phyloP scores from a whole-genome alignment of 2,113 vertebrate species.

The Pycnonotus jocosus region DNA sequence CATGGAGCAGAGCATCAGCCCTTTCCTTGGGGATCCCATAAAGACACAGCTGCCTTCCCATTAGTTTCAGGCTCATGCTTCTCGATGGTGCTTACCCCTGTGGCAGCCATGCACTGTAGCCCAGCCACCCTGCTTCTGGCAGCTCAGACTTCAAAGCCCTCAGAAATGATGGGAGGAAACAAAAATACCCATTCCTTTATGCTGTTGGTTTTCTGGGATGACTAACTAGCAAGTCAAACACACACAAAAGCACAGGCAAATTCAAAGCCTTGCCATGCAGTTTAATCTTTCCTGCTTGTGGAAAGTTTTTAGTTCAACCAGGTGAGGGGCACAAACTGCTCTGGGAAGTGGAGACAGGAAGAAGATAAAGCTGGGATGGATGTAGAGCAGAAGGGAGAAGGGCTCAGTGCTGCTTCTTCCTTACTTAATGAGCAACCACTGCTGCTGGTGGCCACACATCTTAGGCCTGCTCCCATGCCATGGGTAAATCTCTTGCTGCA shows the following conservation, averaged over 20 bases:
- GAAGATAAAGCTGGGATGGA: neutral
- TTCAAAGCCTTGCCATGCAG: neutral
- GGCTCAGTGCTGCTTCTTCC: neutral
- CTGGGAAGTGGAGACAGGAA: neutral
- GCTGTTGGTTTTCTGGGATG: neutral
- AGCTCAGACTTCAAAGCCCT: neutral
- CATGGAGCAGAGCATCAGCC: neutral
- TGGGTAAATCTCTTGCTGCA: neutral
- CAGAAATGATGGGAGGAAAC: neutral
- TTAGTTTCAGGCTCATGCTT: neutral
- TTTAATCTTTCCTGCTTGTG: neutral
- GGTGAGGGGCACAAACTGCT: neutral
- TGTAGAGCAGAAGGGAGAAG: neutral
- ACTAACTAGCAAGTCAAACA: neutral
- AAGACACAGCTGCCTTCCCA: neutral
- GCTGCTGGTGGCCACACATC: neutral
- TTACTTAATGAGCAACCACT: accelerated
- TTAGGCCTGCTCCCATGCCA: neutral
- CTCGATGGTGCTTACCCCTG: neutral
- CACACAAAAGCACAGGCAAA: neutral
- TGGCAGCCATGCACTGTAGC: neutral
- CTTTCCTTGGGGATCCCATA: neutral
- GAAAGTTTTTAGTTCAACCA: neutral
- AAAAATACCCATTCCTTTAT: neutral
- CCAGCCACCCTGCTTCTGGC: neutral